Base-by-base conservation (phyloP, 1,140 invertebrate species). In the Euwallacea fornicatus region DNA sequence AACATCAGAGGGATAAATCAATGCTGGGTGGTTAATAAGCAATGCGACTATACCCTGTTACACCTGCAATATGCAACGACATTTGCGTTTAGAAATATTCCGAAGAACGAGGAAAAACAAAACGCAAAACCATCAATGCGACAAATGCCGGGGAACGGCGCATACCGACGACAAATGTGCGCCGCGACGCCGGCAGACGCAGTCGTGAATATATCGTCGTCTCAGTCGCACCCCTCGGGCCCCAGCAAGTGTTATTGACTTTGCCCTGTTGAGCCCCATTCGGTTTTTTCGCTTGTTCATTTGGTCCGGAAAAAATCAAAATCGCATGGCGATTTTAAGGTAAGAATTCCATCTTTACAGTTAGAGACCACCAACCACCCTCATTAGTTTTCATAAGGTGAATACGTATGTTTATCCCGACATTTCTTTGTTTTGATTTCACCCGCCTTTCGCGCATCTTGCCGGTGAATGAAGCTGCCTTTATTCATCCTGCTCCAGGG, bases 51-150 rank as follows among this genome's bases (percentile, higher is more conserved):
- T 16, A 58, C 2, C n/a, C n/a, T 21, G 55, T 15, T 63, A 9
- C 21, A 65, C 46, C 63, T 54, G 63, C 50, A 65, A 65, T 54
- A 65, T 65, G 63, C 63, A 65, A 33, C 54, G 46, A 58, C 59
- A 63, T 63, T 63, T 50, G 16, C 61, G 42, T 63, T 63, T 42
- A 16, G 42, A 61, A 43, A 8, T 43, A 42, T 61, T 43, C 46
- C 11, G 41, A 54, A 47, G 42, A 11, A 54, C 10, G 50, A 59
- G 15, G n/a, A 65, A 66, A 66, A 66, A 55, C 16, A 56, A 59
- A 66, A 66, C n/a, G 41, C 50, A 58, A 66, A 66, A 66, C 55
- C 65, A 66, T 59, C 65, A 66, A 66, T 66, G 65, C 65, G 65
- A 66, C 65, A 66, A 66, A 66, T 66, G 21, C 65, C 65, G 43